phyloP scores from a whole-genome alignment of 2,888 invertebrate species.

The Acanthopleura granulata region DNA sequence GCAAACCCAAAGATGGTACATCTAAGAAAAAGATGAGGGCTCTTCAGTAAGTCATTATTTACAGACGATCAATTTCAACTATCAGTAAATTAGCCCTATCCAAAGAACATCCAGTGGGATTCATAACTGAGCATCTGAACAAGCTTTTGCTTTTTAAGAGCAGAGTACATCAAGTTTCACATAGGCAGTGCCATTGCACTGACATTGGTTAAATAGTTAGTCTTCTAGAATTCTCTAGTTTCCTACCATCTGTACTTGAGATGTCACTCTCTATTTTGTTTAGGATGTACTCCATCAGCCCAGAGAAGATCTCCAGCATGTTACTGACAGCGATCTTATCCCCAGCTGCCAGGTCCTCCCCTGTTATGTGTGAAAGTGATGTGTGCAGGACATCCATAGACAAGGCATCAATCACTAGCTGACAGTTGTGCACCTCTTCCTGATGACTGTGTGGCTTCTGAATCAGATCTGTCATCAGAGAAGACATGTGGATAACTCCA shows the following conservation, averaged over 20 bases:
- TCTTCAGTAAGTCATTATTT: too few relatives aligned
- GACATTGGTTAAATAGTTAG: not conserved
- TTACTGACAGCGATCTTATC: conserved; percentile 56
- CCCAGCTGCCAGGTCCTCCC: conserved; percentile 59
- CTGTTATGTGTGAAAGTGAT: conserved; percentile 66
- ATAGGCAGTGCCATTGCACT: too few relatives aligned
- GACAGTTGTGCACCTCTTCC: conserved; percentile 67
- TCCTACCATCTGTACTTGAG: conserved; percentile 25
- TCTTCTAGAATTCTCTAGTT: not conserved
- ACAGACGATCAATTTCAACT: too few relatives aligned
- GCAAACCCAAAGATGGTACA: too few relatives aligned
- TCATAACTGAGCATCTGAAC: too few relatives aligned
- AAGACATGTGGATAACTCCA: too few relatives aligned
- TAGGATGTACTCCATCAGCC: conserved; percentile 65
- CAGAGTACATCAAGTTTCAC: too few relatives aligned
- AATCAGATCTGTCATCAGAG: conserved; percentile 43
- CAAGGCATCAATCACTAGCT: conserved; percentile 65
- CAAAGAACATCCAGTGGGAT: too few relatives aligned
- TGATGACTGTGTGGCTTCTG: conserved; percentile 50
- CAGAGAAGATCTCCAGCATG: conserved; percentile 65
- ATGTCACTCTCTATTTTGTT: conserved; percentile 64
- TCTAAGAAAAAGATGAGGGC: too few relatives aligned
- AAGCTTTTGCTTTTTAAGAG: too few relatives aligned
- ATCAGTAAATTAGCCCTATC: too few relatives aligned
- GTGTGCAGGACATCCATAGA: conserved; percentile 65